Conservation (phyloP, 2,888 invertebrate species). For the Agrochola circellaris region DNA sequence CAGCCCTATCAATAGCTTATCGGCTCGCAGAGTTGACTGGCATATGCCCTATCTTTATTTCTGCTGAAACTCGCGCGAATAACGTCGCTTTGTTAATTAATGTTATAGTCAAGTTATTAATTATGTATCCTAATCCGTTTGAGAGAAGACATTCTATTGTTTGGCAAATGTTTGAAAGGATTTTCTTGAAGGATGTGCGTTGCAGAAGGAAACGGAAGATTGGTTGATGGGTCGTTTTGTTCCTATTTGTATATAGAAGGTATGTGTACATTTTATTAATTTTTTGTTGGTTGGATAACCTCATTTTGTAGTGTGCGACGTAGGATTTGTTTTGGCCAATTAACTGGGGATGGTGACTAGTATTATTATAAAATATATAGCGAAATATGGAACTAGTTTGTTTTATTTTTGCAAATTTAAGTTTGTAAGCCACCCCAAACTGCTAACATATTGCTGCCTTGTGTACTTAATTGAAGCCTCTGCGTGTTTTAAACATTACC, state of each 20-base stretch:
- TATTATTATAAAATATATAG: background rate
- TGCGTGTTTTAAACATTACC: background rate
- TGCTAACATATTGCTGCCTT: background rate
- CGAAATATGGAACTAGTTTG: background rate
- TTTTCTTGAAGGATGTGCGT: conserved; percentile 74
- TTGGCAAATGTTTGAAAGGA: conserved; percentile 89
- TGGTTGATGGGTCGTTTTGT: conserved; percentile 50
- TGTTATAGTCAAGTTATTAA: conserved; percentile 41
- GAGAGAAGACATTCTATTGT: conserved; percentile 91
- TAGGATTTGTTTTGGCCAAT: background rate
- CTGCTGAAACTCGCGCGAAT: conserved; percentile 33
- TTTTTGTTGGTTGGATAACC: conserved; percentile 22
- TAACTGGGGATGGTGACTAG: background rate
- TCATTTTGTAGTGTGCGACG: background rate
- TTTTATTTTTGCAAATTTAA: background rate
- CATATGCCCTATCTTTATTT: conserved; percentile 55
- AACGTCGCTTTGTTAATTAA: conserved; percentile 47
- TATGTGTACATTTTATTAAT: conserved; percentile 3
- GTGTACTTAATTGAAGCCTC: background rate
- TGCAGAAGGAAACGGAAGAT: conserved; percentile 50
- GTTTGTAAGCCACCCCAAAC: background rate
- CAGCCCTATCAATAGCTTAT: conserved; percentile 56
- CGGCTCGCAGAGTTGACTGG: conserved; percentile 56
- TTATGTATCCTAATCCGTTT: conserved; percentile 92
- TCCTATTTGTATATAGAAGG: conserved; percentile 51